phyloP scores from a whole-genome alignment of 2,888 invertebrate species.

The Sinotaia quadrata region DNA sequence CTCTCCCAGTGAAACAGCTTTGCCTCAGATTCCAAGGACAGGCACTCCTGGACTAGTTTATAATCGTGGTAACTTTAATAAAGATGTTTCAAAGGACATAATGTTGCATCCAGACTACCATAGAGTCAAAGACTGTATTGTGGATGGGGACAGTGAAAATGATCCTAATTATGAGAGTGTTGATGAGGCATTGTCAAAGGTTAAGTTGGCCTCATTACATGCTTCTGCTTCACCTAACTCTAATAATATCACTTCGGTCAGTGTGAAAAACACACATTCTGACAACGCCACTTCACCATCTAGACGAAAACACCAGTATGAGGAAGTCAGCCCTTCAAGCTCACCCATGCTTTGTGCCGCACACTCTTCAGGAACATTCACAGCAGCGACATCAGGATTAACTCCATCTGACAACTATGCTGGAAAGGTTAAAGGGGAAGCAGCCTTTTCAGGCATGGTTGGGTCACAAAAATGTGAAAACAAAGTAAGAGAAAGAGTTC shows the following conservation, averaged over 20 bases:
- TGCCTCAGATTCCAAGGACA: constrained; percentile 8
- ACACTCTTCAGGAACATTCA: not conserved
- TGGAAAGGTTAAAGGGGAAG: not conserved
- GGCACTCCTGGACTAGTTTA: not conserved
- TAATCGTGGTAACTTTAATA: not conserved
- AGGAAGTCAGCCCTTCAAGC: constrained; percentile 47
- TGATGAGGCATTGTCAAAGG: constrained; percentile 58
- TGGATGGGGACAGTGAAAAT: constrained; percentile 43
- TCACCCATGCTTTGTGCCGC: not conserved
- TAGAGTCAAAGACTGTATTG: constrained; percentile 47
- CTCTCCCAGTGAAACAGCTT: constrained; percentile 31
- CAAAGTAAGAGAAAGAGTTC: constrained; percentile 46
- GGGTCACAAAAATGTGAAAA: not conserved
- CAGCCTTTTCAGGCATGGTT: not conserved
- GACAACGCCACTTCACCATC: constrained; percentile 1
- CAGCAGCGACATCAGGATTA: not conserved
- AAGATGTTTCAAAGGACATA: no score
- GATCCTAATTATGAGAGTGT: constrained; percentile 67
- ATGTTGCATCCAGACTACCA: constrained; percentile 52
- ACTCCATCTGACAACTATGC: not conserved
- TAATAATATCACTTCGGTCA: not conserved
- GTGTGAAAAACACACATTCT: not conserved
- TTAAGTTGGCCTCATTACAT: constrained; percentile 13
- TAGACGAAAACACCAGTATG: constrained; percentile 51
- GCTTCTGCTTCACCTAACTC: not conserved